phyloP scores from a whole-genome alignment of 2,888 invertebrate genomes.

The Timema podura region DNA sequence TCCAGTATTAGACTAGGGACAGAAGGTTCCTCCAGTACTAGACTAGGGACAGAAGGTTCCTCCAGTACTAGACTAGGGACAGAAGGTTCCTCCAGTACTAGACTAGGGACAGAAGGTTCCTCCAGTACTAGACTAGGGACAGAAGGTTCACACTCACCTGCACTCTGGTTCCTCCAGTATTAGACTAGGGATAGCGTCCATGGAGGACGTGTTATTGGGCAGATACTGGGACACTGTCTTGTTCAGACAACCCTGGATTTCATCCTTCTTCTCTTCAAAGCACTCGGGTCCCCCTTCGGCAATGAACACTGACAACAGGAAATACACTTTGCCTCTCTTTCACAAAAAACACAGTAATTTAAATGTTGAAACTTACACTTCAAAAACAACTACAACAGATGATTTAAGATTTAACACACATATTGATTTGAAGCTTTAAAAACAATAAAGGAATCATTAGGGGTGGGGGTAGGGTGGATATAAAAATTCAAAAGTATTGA shows the following conservation, averaged over 20 bases:
- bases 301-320: constrained; percentile 58
- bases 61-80: constrained; percentile 60
- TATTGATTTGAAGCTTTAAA: too few species aligned
- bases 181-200: constrained; percentile 51
- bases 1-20: constrained; percentile 60
- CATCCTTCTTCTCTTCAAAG: constrained; percentile 55
- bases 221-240: constrained; percentile 53
- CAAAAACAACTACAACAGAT: too few species aligned
- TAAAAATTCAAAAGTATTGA: too few species aligned
- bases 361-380: neutral
- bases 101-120: neutral
- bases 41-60: constrained; percentile 38
- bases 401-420: too few species aligned
- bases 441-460: too few species aligned
- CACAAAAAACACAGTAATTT: too few species aligned
- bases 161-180: constrained; percentile 56
- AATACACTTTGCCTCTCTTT: too few species aligned
- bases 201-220: constrained; percentile 40
- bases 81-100: constrained; percentile 28
- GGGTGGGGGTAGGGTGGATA: too few species aligned
- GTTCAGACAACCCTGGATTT: constrained; percentile 61
- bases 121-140: too few species aligned
- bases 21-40: constrained; percentile 28
- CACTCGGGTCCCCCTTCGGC: constrained; percentile 79
- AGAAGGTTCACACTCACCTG: constrained; percentile 44